These are phyloP conservation scores for Rhodeus uyekii DNA, from an alignment of 2,797 vertebrate species.

Conservation along the genomic window DNA sequence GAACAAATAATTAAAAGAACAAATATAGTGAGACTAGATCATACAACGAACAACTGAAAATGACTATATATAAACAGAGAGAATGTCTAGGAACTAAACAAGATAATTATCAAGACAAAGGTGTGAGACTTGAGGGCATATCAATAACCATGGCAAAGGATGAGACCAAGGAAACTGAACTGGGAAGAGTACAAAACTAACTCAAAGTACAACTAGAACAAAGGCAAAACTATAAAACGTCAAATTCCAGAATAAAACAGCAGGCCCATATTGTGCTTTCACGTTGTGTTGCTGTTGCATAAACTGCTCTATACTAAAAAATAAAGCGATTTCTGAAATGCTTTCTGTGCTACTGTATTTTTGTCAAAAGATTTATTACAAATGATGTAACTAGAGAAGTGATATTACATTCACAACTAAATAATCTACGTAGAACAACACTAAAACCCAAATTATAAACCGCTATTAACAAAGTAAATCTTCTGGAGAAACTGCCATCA, in stretches of 20 bases:
- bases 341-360: background rate
- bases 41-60: too few relatives aligned
- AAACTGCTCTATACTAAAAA: background rate
- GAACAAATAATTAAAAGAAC: too few relatives aligned
- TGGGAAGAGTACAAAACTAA: too few relatives aligned
- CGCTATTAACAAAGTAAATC: background rate
- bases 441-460: background rate
- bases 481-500: background rate
- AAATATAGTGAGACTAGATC: too few relatives aligned
- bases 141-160: too few relatives aligned
- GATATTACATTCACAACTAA: background rate
- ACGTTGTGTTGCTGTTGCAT: background rate
- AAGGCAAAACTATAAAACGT: background rate
- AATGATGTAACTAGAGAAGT: background rate
- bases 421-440: background rate
- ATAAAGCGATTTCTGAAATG: too few relatives aligned
- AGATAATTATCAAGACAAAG: too few relatives aligned
- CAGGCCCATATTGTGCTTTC: background rate
- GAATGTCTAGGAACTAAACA: too few relatives aligned
- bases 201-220: background rate
- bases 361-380: background rate
- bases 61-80: too few relatives aligned
- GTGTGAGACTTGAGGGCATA: too few relatives aligned
- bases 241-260: background rate
- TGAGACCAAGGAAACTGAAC: too few relatives aligned